These are phyloP conservation scores for Caenorhabditis briggsae DNA, from an alignment of 1,140 invertebrate species.

Conservation along the genomic window DNA sequence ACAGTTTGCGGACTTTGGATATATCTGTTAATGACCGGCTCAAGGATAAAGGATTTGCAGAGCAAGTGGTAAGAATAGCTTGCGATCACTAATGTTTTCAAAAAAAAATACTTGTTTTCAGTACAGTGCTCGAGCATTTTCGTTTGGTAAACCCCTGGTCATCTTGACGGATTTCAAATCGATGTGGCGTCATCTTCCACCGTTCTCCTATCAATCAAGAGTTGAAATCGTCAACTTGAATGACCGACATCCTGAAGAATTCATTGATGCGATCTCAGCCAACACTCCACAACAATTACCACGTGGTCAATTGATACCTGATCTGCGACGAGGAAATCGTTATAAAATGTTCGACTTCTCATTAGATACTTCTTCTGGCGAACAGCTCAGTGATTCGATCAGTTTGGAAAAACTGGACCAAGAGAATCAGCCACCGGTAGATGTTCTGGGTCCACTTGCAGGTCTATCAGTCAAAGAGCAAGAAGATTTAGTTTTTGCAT, in stretches of 20 bases:
- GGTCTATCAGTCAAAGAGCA: constrained; percentile 6
- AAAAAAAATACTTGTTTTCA: neutral
- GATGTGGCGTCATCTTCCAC: constrained; percentile 28
- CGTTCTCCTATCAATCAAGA: neutral
- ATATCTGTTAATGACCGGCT: constrained; percentile 5
- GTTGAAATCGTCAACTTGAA: constrained; percentile 37
- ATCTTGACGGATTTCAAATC: constrained; percentile 29
- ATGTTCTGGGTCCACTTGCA: neutral
- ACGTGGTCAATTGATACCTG: constrained; percentile 20
- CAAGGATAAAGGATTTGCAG: constrained; percentile 5
- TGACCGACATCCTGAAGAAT: constrained; percentile 8
- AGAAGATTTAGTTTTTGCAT: neutral
- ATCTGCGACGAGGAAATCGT: constrained; percentile 23
- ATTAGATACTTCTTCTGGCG: constrained; percentile 24
- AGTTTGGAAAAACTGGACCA: neutral
- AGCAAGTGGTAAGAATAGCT: neutral
- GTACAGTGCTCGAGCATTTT: constrained; percentile 8
- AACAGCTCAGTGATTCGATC: neutral
- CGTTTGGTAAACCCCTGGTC: constrained; percentile 8
- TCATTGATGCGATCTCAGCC: neutral
- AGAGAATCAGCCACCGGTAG: constrained; percentile 2
- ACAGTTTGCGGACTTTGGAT: constrained; percentile 1
- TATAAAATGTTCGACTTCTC: constrained; percentile 19
- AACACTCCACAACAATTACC: constrained; percentile 5
- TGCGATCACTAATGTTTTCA: neutral